A percentile compares a stretch with the other conserved stretches of the same genome.
These are phyloP conservation scores for Mylabris phalerata DNA, from an alignment of 1,140 invertebrate genomes.

Conservation along the genomic window DNA sequence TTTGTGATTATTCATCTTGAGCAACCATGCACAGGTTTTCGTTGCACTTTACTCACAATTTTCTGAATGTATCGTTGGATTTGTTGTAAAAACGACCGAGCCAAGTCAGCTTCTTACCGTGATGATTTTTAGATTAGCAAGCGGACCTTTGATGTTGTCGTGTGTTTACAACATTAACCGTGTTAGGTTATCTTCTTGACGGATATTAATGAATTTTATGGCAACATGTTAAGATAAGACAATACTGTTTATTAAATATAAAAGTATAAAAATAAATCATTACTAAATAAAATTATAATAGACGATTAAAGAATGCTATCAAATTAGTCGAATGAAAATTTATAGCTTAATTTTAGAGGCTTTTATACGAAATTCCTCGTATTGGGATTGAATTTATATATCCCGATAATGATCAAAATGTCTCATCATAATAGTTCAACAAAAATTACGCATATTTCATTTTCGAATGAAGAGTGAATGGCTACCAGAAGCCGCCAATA, in stretches of 20 bases:
- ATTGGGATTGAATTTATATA: background rate
- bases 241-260: slow-evolving; percentile 13
- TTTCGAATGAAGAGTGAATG: slow-evolving; percentile 28
- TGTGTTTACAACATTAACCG: too few relatives aligned
- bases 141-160: too few relatives aligned
- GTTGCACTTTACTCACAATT: background rate
- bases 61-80: too few relatives aligned
- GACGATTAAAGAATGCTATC: too few relatives aligned
- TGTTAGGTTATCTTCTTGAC: slow-evolving; percentile 4
- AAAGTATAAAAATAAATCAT: slow-evolving; percentile 2
- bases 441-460: slow-evolving; percentile 32
- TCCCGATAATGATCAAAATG: slow-evolving; percentile 9
- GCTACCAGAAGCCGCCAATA: slow-evolving; percentile 30
- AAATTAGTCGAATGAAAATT: too few relatives aligned
- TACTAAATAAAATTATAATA: too few relatives aligned
- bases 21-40: background rate
- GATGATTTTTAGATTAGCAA: too few relatives aligned
- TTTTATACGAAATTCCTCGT: too few relatives aligned
- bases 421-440: slow-evolving; percentile 28
- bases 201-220: slow-evolving; percentile 12
- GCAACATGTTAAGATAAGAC: slow-evolving; percentile 10
- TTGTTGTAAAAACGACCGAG: background rate
- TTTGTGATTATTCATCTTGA: too few relatives aligned
- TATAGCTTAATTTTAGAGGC: too few relatives aligned
- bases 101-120: background rate